Conservation (phyloP, 2,797 vertebrate species). For the Phoeniculus purpureus region DNA sequence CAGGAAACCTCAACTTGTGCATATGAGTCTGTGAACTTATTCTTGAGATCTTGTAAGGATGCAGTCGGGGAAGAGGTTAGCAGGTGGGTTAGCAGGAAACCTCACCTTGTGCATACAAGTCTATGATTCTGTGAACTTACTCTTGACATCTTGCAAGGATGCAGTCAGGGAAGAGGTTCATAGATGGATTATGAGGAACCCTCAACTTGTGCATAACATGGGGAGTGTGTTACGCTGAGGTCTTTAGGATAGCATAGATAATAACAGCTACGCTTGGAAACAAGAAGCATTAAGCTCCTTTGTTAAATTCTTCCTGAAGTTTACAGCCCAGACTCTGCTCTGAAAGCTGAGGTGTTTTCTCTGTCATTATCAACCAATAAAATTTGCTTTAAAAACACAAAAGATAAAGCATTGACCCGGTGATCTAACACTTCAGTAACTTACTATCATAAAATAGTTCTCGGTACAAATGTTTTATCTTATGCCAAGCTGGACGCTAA, state of each 20-base stretch:
- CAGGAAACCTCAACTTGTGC: not conserved
- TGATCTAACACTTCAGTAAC: constrained; percentile 71
- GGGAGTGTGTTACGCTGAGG: not conserved
- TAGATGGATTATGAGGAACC: constrained; percentile 11
- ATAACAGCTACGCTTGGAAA: not conserved
- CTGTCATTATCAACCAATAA: constrained; percentile 58
- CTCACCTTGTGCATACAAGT: not conserved
- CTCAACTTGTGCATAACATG: not conserved
- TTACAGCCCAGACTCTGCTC: not conserved
- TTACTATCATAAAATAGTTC: constrained; percentile 74
- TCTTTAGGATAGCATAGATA: not conserved
- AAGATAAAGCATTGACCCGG: constrained; percentile 59
- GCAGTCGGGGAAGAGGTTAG: not conserved
- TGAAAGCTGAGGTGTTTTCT: constrained; percentile 33
- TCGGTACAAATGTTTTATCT: constrained; percentile 66
- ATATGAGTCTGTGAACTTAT: not conserved
- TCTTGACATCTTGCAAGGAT: not conserved
- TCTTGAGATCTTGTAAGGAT: not conserved
- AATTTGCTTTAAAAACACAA: constrained; percentile 39
- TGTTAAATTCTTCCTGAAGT: not conserved
- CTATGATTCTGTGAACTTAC: no score
- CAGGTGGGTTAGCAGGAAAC: constrained; percentile 14
- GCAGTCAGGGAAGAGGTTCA: not conserved
- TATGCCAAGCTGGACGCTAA: constrained; percentile 63
- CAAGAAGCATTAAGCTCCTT: not conserved